Evolutionary conservation across 1,140 invertebrate genomes (phyloP).

Genomic region (Stegodyphus dumicola): DNA sequence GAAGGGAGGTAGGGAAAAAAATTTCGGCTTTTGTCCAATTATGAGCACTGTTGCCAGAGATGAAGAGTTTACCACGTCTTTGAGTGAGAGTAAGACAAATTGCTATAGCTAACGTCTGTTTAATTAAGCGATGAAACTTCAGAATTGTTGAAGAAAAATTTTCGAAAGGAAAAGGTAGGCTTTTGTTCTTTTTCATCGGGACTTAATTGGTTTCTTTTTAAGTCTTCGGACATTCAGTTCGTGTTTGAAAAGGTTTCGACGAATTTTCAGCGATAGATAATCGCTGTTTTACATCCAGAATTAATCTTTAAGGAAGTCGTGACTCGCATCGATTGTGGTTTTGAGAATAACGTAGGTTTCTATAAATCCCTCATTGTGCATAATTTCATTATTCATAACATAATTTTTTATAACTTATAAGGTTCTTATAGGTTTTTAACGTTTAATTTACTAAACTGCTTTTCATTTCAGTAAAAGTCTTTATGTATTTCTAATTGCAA

Average conservation of each 20-base stretch:
- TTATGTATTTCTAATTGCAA: too few relatives aligned
- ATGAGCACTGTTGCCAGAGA: conserved; percentile 10
- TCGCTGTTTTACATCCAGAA: too few relatives aligned
- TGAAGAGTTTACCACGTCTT: conserved; percentile 22
- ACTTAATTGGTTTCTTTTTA: conserved; percentile 1
- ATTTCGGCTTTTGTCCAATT: conserved; percentile 13
- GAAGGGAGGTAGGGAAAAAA: not conserved
- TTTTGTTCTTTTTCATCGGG: not conserved
- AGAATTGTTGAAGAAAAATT: conserved; percentile 26
- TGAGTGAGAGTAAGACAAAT: conserved; percentile 18
- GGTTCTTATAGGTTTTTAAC: too few relatives aligned
- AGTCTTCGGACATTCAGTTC: not conserved
- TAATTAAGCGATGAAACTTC: conserved; percentile 32
- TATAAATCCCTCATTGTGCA: too few relatives aligned
- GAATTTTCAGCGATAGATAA: not conserved
- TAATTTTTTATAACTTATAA: too few relatives aligned
- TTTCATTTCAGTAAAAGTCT: too few relatives aligned
- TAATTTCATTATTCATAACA: too few relatives aligned
- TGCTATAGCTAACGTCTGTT: conserved; percentile 26
- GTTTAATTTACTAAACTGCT: too few relatives aligned
- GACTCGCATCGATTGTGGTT: too few relatives aligned
- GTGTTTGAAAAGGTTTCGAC: not conserved
- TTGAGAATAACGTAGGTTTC: too few relatives aligned
- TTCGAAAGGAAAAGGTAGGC: not conserved
- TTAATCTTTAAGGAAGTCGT: too few relatives aligned